These are phyloP conservation scores for Anniella stebbinsi DNA, from an alignment of 2,797 vertebrate genomes.

Conservation along the genomic window DNA sequence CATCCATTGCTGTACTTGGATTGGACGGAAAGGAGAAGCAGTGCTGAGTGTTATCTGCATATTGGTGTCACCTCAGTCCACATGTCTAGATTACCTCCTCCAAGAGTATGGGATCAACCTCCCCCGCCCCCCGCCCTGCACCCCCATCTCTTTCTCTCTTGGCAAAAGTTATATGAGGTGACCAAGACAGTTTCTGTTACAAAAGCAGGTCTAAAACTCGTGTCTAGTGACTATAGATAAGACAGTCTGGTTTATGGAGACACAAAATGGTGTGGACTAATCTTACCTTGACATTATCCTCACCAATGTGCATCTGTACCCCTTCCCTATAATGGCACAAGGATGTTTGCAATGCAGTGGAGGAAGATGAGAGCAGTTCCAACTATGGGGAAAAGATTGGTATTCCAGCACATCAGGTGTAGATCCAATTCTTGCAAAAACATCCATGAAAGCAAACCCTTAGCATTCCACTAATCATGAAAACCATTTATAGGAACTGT, in stretches of 20 bases:
- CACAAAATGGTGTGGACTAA: not conserved
- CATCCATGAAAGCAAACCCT: not conserved
- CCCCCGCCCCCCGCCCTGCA: too few relatives aligned
- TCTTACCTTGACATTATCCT: not conserved
- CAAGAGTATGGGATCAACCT: too few relatives aligned
- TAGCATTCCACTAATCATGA: not conserved
- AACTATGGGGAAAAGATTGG: not conserved
- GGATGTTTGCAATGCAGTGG: not conserved
- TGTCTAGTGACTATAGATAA: not conserved
- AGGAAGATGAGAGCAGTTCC: not conserved
- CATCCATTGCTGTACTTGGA: not conserved
- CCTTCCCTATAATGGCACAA: not conserved
- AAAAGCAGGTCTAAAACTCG: not conserved
- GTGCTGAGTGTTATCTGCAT: not conserved
- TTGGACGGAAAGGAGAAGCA: too few relatives aligned
- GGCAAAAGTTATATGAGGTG: not conserved
- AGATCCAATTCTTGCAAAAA: not conserved
- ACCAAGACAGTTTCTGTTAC: not conserved
- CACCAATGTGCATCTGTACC: not conserved
- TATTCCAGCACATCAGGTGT: not conserved
- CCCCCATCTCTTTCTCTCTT: not conserved
- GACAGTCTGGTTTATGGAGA: not conserved
- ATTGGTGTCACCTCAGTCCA: not conserved
- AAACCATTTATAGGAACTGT: not conserved
- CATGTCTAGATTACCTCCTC: not conserved